Base-by-base conservation (phyloP, 2,888 invertebrate species). In the Scaptodrosophila latifasciaeformis region DNA sequence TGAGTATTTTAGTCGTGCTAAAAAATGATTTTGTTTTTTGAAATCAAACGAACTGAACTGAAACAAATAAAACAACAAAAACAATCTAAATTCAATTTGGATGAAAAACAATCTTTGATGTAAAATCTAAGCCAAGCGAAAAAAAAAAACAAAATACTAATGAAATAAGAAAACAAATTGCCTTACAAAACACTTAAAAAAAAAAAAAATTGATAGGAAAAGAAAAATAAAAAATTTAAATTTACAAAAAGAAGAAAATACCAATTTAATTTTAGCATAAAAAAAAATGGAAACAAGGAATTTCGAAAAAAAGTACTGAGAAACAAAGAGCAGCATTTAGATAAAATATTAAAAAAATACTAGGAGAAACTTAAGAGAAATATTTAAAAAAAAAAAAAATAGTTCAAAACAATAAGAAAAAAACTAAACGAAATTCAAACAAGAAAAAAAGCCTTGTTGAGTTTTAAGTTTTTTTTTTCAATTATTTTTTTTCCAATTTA, bases 31-130 rank as follows among this genome's bases (percentile, higher is more conserved):
- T 64, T 55, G 9, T 57, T 57, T 67, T 70, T 67, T 48, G 31
- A 54, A 70, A 74, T 62, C 53, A 65, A 59, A 54, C 47, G 67
- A 62, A 80, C 59, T 49, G 65, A 63, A 79, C 76, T 76, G 66
- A 66, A 15, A 15, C n/a, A n/a, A n/a, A n/a, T n/a, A n/a, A n/a
- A n/a, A n/a, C n/a, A n/a, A n/a, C n/a, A n/a, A n/a, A n/a, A n/a
- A 0, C 6, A 45, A 75, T 75, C 75, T 75, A 75, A 75, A 75
- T 75, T 75, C 57, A 78, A 75, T 75, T 75, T 75, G 81, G 75
- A 75, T 80, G 61, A 59, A 75, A 75, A 80, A 71, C 71, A 62
- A 76, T 47, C 67, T 54, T 46, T 55, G 54, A 56, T n/a, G n/a
- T n/a, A n/a, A 53, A 63, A 68, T 65, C 65, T 65, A 59, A 71